A percentile compares a stretch with the other conserved stretches of the same genome.
Conservation (phyloP, 2,888 invertebrate species). For the Mythimna loreyi region DNA sequence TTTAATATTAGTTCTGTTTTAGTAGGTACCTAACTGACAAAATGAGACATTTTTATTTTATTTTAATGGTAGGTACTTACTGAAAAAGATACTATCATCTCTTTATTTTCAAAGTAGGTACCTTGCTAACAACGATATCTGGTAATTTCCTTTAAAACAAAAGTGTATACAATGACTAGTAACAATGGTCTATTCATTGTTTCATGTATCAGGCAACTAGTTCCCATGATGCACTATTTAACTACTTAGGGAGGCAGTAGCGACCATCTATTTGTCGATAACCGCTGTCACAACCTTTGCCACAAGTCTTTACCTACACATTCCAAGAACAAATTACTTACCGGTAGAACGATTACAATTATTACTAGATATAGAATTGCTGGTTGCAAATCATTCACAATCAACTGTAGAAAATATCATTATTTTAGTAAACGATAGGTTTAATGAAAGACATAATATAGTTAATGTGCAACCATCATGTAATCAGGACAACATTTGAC, state of each 20-base stretch:
- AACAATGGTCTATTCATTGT: slow-evolving; percentile 36
- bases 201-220: slow-evolving; percentile 64
- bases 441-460: neutral
- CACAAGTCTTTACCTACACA: slow-evolving; percentile 73
- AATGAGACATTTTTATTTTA: slow-evolving; percentile 21
- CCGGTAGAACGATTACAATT: slow-evolving; percentile 48
- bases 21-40: slow-evolving; percentile 18
- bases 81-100: neutral
- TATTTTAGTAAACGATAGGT: neutral
- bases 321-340: slow-evolving; percentile 76
- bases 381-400: slow-evolving; percentile 14
- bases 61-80: neutral
- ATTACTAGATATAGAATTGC: slow-evolving; percentile 59
- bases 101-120: slow-evolving; percentile 7
- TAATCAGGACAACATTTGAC: slow-evolving; percentile 45
- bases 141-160: slow-evolving; percentile 4
- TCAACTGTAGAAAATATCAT: neutral
- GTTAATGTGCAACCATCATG: slow-evolving; percentile 5
- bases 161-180: neutral
- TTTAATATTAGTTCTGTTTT: slow-evolving; percentile 63
- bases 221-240: slow-evolving; percentile 75
- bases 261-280: slow-evolving; percentile 69
- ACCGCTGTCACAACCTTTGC: slow-evolving; percentile 34
- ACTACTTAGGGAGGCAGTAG: slow-evolving; percentile 69
- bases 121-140: neutral